phyloP scores from a whole-genome alignment of 2,888 invertebrate species.

The Malthinus flaveolus region DNA sequence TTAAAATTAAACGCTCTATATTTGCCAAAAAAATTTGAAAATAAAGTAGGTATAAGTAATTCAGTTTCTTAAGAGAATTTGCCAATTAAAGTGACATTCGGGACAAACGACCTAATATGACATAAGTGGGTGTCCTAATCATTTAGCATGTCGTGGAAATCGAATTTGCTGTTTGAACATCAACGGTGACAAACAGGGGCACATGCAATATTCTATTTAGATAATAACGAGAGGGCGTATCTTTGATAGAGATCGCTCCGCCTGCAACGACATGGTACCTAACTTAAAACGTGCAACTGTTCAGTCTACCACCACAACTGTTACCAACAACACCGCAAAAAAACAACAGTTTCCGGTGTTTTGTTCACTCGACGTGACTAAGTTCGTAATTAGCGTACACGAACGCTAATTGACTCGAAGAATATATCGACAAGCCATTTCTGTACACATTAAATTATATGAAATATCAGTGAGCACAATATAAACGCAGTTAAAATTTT shows the following conservation, averaged over 20 bases:
- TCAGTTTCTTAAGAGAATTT: background rate
- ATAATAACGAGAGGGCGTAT: conserved; percentile 37
- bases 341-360: conserved; percentile 31
- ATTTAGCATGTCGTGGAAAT: conserved; percentile 27
- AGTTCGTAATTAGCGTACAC: conserved; percentile 30
- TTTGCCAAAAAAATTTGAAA: background rate
- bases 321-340: conserved; percentile 35
- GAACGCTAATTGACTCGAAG: conserved; percentile 27
- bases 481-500: conserved; percentile 19
- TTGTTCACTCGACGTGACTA: conserved; percentile 31
- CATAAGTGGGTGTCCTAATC: conserved; percentile 25
- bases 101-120: conserved; percentile 31
- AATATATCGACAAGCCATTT: conserved; percentile 19
- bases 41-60: no score
- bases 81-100: conserved; percentile 20
- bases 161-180: conserved; percentile 23
- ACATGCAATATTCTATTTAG: conserved; percentile 33
- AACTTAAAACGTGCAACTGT: conserved; percentile 27
- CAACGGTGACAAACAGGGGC: conserved; percentile 30
- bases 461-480: conserved; percentile 19
- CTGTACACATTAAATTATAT: conserved; percentile 13
- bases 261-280: conserved; percentile 38
- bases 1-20: background rate
- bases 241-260: conserved; percentile 36
- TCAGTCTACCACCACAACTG: conserved; percentile 35